phyloP scores from a whole-genome alignment of 2,797 vertebrate genomes.

The Cetoscarus ocellatus region DNA sequence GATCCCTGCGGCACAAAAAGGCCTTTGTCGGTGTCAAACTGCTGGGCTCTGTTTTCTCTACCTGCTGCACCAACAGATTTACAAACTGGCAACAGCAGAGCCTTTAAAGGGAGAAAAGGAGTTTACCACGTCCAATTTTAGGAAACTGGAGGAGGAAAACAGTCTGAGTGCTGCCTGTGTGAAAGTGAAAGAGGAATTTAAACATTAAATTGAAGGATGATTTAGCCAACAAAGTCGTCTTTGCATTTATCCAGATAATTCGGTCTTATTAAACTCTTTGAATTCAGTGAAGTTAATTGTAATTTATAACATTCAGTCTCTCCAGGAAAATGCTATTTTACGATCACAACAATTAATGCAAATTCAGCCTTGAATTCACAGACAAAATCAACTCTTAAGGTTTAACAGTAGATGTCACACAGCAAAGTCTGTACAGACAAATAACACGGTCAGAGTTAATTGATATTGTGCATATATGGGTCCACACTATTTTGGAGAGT shows the following conservation, averaged over 20 bases:
- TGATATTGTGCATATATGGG: too few relatives aligned
- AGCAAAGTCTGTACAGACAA: too few relatives aligned
- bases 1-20: constrained; percentile 69
- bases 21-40: constrained; percentile 70
- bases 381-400: too few relatives aligned
- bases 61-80: constrained; percentile 59
- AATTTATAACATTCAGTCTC: too few relatives aligned
- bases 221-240: constrained; percentile 28
- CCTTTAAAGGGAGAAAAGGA: constrained; percentile 45
- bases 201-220: constrained; percentile 32
- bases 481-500: too few relatives aligned
- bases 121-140: constrained; percentile 41
- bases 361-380: too few relatives aligned
- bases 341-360: too few relatives aligned
- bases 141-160: constrained; percentile 25
- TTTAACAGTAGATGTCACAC: too few relatives aligned
- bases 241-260: background rate
- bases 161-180: constrained; percentile 30
- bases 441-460: too few relatives aligned
- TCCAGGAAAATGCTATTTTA: too few relatives aligned
- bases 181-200: constrained; percentile 23
- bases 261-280: background rate
- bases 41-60: constrained; percentile 61
- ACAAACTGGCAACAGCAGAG: constrained; percentile 52
- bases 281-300: too few relatives aligned